Evolutionary conservation across 2,113 vertebrate genomes (phyloP).

Genomic region (Eublepharis macularius): DNA sequence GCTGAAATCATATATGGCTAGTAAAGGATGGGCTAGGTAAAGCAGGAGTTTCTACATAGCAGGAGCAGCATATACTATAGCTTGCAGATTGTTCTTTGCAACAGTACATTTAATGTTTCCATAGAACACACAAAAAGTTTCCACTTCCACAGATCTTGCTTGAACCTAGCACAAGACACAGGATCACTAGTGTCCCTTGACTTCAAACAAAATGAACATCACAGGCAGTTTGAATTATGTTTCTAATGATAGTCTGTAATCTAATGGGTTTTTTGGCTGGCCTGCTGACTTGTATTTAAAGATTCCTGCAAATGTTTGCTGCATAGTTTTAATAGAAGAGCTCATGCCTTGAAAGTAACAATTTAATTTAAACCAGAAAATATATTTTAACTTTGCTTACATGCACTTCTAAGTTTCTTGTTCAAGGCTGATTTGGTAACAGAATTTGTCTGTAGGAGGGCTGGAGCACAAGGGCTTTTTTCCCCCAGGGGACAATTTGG

Average conservation of each 20-base stretch:
- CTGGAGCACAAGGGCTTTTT: conserved; percentile 46
- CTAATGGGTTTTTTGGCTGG: conserved; percentile 24
- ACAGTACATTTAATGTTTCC: background rate
- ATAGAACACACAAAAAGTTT: background rate
- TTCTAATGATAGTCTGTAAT: conserved; percentile 29
- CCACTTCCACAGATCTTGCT: background rate
- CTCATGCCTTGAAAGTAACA: conserved; percentile 9
- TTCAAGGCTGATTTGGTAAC: conserved; percentile 21
- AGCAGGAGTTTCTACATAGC: background rate
- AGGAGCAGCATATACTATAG: background rate
- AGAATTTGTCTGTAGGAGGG: conserved; percentile 32
- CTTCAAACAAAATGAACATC: background rate
- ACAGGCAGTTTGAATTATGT: conserved; percentile 1
- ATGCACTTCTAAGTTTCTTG: conserved; percentile 11
- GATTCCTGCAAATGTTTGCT: background rate
- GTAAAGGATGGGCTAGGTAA: background rate
- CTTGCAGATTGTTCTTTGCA: conserved; percentile 1
- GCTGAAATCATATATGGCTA: too few species aligned
- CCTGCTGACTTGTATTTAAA: conserved; percentile 21
- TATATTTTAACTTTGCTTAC: conserved; percentile 16
- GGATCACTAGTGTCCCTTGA: background rate
- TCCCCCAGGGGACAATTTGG: conserved; percentile 17
- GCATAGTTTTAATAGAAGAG: background rate
- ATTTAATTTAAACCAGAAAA: conserved; percentile 44
- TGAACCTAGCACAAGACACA: background rate